These are phyloP conservation scores for Oreochromis spilurus DNA, from an alignment of 2,113 vertebrate species.

Conservation along the genomic window DNA sequence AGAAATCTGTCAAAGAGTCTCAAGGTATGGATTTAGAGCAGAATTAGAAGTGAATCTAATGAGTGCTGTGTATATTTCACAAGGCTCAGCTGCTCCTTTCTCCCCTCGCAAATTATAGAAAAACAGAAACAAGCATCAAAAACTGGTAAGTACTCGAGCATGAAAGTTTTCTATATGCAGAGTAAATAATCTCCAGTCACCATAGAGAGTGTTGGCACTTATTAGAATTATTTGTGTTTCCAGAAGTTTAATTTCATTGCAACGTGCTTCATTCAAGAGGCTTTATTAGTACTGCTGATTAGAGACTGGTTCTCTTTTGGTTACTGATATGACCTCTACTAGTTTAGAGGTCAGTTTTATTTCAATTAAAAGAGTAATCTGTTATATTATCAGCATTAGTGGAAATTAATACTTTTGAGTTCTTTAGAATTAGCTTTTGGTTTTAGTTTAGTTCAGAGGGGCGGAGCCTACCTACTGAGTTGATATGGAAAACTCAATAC, in stretches of 20 bases:
- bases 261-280: neutral
- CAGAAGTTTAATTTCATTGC: neutral
- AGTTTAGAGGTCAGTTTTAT: neutral
- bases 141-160: slow-evolving; percentile 52
- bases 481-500: neutral
- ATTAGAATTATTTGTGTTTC: neutral
- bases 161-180: neutral
- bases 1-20: slow-evolving; percentile 33
- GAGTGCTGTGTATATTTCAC: neutral
- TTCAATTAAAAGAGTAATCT: neutral
- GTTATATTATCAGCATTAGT: neutral
- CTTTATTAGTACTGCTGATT: neutral
- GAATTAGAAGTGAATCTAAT: neutral
- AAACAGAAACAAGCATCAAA: slow-evolving; percentile 33
- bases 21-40: slow-evolving; percentile 28
- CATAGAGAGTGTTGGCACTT: neutral
- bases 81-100: neutral
- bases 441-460: neutral
- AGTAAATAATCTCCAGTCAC: neutral
- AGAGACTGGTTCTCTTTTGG: neutral
- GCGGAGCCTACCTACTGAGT: neutral
- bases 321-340: neutral
- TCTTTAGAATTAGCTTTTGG: neutral
- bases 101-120: slow-evolving; percentile 5
- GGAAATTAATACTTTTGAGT: neutral